These are phyloP conservation scores for Bilobella aurantiaca DNA, from an alignment of 1,140 invertebrate genomes.

Conservation along the genomic window DNA sequence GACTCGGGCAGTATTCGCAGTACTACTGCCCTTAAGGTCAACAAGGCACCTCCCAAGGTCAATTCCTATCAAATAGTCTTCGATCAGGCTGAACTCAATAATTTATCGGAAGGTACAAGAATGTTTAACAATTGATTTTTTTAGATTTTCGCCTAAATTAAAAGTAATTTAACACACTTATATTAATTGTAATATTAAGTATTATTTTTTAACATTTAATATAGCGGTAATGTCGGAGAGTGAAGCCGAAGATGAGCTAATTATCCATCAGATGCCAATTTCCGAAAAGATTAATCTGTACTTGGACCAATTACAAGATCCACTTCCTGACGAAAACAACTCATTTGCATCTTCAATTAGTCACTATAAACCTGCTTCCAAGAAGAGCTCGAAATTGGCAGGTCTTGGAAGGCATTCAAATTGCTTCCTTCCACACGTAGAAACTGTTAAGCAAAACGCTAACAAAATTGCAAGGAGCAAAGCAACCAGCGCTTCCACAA, in stretches of 20 bases:
- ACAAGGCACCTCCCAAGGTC: neutral
- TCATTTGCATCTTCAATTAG: neutral
- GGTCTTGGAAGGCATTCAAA: conserved; percentile 9
- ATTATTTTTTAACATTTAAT: conserved; percentile 9
- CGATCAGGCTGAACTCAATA: neutral
- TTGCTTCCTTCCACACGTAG: conserved; percentile 7
- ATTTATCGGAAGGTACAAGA: neutral
- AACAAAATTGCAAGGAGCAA: too few relatives aligned
- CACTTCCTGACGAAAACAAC: neutral
- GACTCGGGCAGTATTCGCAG: neutral
- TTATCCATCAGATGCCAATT: conserved; percentile 14
- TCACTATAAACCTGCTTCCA: neutral
- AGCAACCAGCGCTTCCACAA: too few relatives aligned
- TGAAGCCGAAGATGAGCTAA: conserved; percentile 11
- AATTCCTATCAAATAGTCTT: neutral
- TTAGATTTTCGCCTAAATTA: neutral
- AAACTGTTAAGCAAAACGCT: neutral
- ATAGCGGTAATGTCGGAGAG: conserved; percentile 16
- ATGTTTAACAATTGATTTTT: neutral
- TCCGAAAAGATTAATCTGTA: conserved; percentile 23
- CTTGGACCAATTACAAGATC: conserved; percentile 15
- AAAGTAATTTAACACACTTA: neutral
- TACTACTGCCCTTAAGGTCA: neutral
- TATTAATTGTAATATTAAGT: conserved; percentile 1
- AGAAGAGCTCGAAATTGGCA: neutral